Conservation (phyloP, 2,888 invertebrate species). For the Drosophila recens region DNA sequence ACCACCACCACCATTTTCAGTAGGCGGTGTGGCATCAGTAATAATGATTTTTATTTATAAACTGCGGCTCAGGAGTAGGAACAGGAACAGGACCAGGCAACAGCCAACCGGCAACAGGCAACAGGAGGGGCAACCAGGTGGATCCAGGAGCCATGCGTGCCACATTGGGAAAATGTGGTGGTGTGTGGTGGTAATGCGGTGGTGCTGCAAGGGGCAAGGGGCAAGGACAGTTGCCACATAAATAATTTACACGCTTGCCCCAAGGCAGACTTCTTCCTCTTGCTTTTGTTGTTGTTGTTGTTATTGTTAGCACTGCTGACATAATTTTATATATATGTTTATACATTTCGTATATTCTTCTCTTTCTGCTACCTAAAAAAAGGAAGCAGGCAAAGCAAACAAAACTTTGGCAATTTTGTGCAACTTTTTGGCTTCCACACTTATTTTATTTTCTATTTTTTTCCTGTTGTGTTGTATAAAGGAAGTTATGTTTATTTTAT, state of each 20-base stretch:
- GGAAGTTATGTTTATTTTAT: conserved; percentile 57
- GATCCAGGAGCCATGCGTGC: conserved; percentile 62
- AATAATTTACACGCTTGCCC: conserved; percentile 72
- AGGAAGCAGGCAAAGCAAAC: conserved; percentile 44
- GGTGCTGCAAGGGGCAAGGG: conserved; percentile 25
- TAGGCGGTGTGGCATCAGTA: conserved; percentile 30
- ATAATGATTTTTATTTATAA: conserved; percentile 78
- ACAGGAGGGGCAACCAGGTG: conserved; percentile 1
- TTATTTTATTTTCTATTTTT: conserved; percentile 36
- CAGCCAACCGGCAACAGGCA: no score
- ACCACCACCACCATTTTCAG: conserved; percentile 3
- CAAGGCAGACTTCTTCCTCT: conserved; percentile 32
- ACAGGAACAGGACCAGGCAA: neutral
- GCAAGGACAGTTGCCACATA: conserved; percentile 74
- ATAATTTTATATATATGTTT: conserved; percentile 60
- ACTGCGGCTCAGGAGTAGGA: conserved; percentile 42
- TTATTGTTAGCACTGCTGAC: conserved; percentile 61
- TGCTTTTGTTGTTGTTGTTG: neutral
- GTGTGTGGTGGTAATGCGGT: conserved; percentile 1
- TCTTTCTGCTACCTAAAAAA: neutral
- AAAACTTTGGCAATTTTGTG: conserved; percentile 71
- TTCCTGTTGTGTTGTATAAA: conserved; percentile 24
- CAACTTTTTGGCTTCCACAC: conserved; percentile 70
- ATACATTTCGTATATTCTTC: neutral
- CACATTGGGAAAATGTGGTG: conserved; percentile 40